phyloP scores from a whole-genome alignment of 2,888 invertebrate genomes.

The Tineola bisselliella region DNA sequence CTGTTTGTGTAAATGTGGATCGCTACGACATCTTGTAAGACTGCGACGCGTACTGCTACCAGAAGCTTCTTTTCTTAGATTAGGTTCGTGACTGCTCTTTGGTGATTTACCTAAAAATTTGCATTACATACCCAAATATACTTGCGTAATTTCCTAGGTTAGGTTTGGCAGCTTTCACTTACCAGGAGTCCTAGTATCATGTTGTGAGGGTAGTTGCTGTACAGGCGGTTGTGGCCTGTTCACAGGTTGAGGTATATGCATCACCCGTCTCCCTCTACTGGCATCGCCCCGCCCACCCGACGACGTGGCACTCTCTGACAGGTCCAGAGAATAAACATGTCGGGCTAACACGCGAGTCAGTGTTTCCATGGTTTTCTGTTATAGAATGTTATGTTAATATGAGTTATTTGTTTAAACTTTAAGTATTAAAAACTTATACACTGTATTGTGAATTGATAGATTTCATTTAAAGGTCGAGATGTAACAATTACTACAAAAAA shows the following conservation, averaged over 20 bases:
- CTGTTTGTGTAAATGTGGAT: constrained; percentile 46
- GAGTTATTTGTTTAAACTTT: too few species aligned
- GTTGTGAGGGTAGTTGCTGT: constrained; percentile 6
- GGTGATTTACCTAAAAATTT: constrained; percentile 58
- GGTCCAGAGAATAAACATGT: constrained; percentile 93
- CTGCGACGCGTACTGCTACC: constrained; percentile 33
- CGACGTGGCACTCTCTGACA: constrained; percentile 83
- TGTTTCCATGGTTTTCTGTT: constrained; percentile 95
- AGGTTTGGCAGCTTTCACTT: neutral
- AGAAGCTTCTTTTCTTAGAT: constrained; percentile 41
- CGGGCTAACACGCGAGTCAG: constrained; percentile 93
- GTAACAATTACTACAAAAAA: too few species aligned
- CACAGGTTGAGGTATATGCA: constrained; percentile 17
- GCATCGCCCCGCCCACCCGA: constrained; percentile 22
- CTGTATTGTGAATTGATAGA: too few species aligned
- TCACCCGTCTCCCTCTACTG: constrained; percentile 20
- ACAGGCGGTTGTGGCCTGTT: constrained; percentile 22
- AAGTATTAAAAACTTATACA: too few species aligned
- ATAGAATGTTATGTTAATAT: constrained; percentile 14
- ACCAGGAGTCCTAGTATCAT: constrained; percentile 13
- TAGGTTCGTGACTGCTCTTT: constrained; percentile 37
- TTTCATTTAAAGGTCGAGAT: too few species aligned
- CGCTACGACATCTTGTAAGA: constrained; percentile 51
- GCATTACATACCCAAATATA: neutral
- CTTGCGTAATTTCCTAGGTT: neutral